Percentiles rank a stretch among this genome's conserved stretches.
These are phyloP conservation scores for Zaprionus taronus DNA, from an alignment of 1,140 invertebrate genomes.

Conservation along the genomic window DNA sequence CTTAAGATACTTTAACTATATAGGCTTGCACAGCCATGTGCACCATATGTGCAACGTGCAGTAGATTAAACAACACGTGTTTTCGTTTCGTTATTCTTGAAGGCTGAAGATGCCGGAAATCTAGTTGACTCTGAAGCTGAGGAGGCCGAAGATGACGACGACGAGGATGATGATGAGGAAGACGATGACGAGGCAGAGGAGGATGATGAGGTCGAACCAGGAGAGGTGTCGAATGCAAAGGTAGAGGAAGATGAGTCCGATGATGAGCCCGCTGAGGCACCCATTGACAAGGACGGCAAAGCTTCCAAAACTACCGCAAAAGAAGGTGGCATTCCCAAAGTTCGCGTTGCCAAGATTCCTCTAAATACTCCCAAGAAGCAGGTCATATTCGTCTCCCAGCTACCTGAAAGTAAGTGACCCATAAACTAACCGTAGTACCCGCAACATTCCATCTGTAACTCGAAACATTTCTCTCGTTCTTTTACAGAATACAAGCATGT, in stretches of 20 bases:
- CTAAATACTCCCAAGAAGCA: conserved; percentile 35
- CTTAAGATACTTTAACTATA: not conserved
- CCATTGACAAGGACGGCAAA: conserved; percentile 42
- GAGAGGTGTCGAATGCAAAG: conserved; percentile 33
- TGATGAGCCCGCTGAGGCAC: conserved; percentile 40
- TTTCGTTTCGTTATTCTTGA: not conserved
- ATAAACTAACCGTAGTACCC: not conserved
- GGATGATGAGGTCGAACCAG: conserved; percentile 54
- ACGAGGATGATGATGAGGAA: conserved; percentile 31
- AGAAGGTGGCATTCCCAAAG: conserved; percentile 60
- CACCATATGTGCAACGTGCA: not conserved
- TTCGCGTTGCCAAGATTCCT: conserved; percentile 46
- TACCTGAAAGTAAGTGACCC: conserved; percentile 54
- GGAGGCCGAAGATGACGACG: conserved; percentile 41
- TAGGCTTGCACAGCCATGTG: not conserved
- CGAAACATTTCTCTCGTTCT: not conserved
- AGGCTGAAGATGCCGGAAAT: conserved; percentile 33
- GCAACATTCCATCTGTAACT: not conserved
- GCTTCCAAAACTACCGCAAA: not conserved
- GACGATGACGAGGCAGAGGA: conserved; percentile 39
- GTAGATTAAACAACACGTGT: conserved; percentile 1
- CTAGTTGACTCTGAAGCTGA: conserved; percentile 50
- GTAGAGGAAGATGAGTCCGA: conserved; percentile 52
- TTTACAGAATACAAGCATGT: conserved; percentile 50
- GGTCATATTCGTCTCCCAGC: conserved; percentile 36